These are phyloP conservation scores for Petaurus breviceps DNA, from an alignment of 2,113 vertebrate genomes.

Conservation along the genomic window DNA sequence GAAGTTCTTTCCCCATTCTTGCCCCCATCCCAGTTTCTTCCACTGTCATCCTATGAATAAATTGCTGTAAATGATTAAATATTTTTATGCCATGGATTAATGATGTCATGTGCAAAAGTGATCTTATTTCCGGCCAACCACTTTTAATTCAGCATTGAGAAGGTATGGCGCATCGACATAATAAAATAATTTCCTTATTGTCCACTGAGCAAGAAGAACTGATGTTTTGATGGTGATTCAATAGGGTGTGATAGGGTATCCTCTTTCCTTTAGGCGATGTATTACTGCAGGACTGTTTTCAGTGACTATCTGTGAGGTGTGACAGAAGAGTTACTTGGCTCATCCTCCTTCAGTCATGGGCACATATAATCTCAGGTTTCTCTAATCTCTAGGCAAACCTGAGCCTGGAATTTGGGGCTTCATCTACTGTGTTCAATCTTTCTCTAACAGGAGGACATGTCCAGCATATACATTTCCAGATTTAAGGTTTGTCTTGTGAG, in stretches of 20 bases:
- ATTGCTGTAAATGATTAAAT: not conserved
- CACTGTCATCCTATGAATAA: not conserved
- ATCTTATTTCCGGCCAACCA: not conserved
- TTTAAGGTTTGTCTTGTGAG: not conserved
- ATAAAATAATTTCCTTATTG: not conserved
- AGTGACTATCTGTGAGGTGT: not conserved
- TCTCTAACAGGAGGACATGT: not conserved
- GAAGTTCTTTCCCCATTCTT: not conserved
- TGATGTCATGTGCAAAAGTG: not conserved
- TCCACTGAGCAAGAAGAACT: not conserved
- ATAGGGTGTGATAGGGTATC: not conserved
- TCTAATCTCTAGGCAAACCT: not conserved
- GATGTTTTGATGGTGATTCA: not conserved
- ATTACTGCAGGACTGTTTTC: not conserved
- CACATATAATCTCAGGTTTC: not conserved
- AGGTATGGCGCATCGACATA: not conserved
- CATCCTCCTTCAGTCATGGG: not conserved
- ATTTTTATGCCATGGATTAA: not conserved
- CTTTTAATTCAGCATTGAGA: not conserved
- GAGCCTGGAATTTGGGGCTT: not conserved
- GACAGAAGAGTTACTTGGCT: not conserved
- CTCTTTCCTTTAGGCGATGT: not conserved
- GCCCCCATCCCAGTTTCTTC: not conserved
- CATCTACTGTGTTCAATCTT: not conserved
- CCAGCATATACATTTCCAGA: not conserved